Percentiles rank a stretch among this genome's conserved stretches.
These are phyloP conservation scores for Cyprinella venusta DNA, from an alignment of 2,797 vertebrate species.

Conservation along the genomic window DNA sequence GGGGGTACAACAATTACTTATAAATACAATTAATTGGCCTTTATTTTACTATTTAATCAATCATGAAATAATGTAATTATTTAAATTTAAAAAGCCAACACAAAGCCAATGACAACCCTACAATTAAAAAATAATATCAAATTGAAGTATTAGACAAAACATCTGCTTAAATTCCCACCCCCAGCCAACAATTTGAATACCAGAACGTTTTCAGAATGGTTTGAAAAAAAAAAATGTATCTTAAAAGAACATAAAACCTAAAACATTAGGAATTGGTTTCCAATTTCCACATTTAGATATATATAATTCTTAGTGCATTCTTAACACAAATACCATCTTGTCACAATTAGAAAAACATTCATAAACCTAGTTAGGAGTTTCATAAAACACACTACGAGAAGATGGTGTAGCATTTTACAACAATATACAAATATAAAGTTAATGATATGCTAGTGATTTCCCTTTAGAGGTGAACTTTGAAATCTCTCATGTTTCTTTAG, in stretches of 20 bases:
- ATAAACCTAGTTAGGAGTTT: background rate
- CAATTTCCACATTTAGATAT: background rate
- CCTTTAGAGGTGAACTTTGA: slow-evolving; percentile 63
- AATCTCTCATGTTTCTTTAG: slow-evolving; percentile 60
- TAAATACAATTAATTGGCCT: background rate
- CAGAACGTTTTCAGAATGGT: background rate
- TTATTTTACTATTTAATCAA: background rate
- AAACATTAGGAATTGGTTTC: background rate
- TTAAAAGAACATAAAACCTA: background rate
- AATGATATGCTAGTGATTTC: slow-evolving; percentile 27
- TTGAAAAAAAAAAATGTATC: background rate
- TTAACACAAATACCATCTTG: background rate
- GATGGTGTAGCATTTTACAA: background rate
- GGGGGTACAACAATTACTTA: background rate
- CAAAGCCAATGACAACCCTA: background rate
- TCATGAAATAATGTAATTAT: background rate
- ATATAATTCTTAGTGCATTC: background rate
- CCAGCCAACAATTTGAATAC: background rate
- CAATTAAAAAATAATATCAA: background rate
- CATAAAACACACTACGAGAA: background rate
- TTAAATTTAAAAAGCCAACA: background rate
- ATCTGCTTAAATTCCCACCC: background rate
- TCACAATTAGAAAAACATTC: background rate
- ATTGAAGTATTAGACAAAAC: background rate
- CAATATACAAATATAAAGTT: background rate